Evolutionary conservation across 2,113 vertebrate genomes (phyloP), one percentile per base, ranked within the genome.

Genomic region (Phyllostomus hastatus): DNA sequence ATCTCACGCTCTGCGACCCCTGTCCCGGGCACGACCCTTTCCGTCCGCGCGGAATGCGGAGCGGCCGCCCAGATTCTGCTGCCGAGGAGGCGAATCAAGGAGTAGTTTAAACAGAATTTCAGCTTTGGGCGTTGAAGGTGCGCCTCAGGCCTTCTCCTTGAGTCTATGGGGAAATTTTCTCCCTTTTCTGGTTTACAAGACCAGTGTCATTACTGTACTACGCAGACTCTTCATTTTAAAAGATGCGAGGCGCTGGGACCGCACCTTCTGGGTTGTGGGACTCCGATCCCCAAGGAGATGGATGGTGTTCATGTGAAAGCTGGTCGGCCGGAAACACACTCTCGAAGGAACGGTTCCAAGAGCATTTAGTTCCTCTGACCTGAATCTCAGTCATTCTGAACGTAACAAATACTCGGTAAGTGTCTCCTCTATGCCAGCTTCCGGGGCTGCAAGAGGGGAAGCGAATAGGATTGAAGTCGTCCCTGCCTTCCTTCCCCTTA

Each of bases 201-300:
- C 59, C 59, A 61, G 59, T 61, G 24, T 61, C 9, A 61, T 28
- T 61, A 61, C 11, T 61, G 28, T 28, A 61, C 10, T 26, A 61
- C 24, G 26, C 4, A 10, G 26, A 28, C 59, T 61, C 24, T 28
- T 28, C 59, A 9, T 61, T 61, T 22, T 61, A 26, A 7, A 61
- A 61, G 9, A 11, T 11, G 26, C 14, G 19, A 31, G 0, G 14
- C 2, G 0, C 14, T 3, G 3, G 7, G 0, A 24, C 50, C 22
- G 0, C 5, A 41, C 12, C 0, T 43, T 22, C 12, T 0, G 24
- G 6, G 24, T 15, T 12, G 5, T 1, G 0, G 9, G 7, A 7
- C 38, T 33, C 33, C 5, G 6, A 66, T 17, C 6, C 15, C 7
- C 7, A 10, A 19, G 5, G 4, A 1, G 9, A 7, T 35, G 50